phyloP scores from a whole-genome alignment of 2,797 vertebrate genomes.

The Sebastes paucispinis region DNA sequence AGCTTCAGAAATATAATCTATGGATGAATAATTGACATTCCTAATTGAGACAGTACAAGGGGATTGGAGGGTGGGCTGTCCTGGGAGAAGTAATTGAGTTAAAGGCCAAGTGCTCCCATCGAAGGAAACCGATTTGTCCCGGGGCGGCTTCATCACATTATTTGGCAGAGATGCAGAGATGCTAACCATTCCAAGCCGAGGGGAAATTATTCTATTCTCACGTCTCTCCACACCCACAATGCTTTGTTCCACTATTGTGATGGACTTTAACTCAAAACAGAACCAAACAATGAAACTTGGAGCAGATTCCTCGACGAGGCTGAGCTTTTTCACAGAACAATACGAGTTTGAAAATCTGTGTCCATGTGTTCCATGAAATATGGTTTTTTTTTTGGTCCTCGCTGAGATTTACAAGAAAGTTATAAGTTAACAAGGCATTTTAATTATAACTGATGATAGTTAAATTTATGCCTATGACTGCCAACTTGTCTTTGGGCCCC shows the following conservation, averaged over 20 bases:
- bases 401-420: constrained; percentile 20
- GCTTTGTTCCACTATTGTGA: constrained; percentile 66
- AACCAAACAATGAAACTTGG: constrained; percentile 63
- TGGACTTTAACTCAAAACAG: constrained; percentile 72
- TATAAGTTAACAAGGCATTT: constrained; percentile 38
- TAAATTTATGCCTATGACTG: constrained; percentile 15
- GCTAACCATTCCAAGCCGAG: constrained; percentile 59
- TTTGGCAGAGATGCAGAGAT: constrained; percentile 47
- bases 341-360: constrained; percentile 13
- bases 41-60: constrained; percentile 12
- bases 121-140: constrained; percentile 57
- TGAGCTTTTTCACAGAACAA: constrained; percentile 43
- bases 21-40: constrained; percentile 31
- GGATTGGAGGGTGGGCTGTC: constrained; percentile 1
- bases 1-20: constrained; percentile 9
- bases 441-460: constrained; percentile 38
- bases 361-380: constrained; percentile 32
- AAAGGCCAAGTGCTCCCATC: constrained; percentile 39
- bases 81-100: constrained; percentile 36
- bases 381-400: background rate
- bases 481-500: constrained; percentile 12
- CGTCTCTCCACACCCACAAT: constrained; percentile 54
- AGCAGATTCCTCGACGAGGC: constrained; percentile 24
- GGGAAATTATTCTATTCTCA: constrained; percentile 65
- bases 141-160: constrained; percentile 41